Evolutionary conservation across 2,113 vertebrate species (phyloP), one percentile per base, ranked within the genome.

Genomic region (Sminthopsis crassicaudata): DNA sequence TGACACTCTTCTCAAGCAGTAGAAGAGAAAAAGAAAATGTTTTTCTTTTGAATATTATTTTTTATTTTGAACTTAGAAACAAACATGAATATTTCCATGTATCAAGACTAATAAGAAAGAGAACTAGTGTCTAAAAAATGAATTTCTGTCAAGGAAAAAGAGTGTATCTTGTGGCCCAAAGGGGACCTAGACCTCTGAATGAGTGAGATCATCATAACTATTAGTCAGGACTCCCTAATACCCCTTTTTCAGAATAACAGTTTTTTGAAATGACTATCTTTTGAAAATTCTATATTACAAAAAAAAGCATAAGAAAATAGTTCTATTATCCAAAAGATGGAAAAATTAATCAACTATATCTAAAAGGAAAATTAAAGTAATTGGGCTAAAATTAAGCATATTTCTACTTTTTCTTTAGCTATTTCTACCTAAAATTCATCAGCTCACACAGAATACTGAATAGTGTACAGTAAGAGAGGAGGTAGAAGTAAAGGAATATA

Each of bases 311-410:
- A 42, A 84, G 24, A 95, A 96, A 92, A 48, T 22, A 93, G 16
- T 36, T 48, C 91, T 53, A 26, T n/a, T 90, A 92, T 0, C 0
- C 46, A 91, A 96, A 93, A 27, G 48, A 92, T 42, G 93, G 46
- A 91, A 46, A 94, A 94, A 92, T 90, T 26, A 97, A 93, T n/a
- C 55, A 92, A 46, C 27, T 60, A 93, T 46, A 94, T 19, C 84
- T 92, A 88, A 94, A 42, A 91, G 67, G 52, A 90, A 95, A 97
- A 92, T 27, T n/a, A 76, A 84, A 84, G 91, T 91, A 91, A 96
- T 57, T 94, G 48, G 36, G 36, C 24, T 88, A 93, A 67, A 84
- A 27, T 95, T 60, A 46, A 16, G 93, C 6, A 84, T 19, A 76
- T 84, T 84, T 84, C 36, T 76, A 19, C 14, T n/a, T 67, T 57